Base-by-base conservation (phyloP, 64 coral and sea anemone genomes). In the Orbicella faveolata region DNA sequence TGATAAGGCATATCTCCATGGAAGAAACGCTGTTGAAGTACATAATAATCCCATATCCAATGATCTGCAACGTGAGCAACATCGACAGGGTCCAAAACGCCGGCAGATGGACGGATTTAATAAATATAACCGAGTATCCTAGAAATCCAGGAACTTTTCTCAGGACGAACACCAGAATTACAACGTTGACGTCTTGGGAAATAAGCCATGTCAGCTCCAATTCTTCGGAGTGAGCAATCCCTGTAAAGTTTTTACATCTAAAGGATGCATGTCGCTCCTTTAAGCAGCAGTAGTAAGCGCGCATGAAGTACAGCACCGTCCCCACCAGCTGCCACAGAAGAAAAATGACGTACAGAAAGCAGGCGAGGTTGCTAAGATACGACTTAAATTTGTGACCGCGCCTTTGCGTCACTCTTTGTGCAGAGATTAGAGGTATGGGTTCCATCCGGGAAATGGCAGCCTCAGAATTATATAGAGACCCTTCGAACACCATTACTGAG, bases 251-350 rank as follows among this genome's bases (percentile, higher is more conserved):
- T 36, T 19, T 30, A 52, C 89, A 91, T 30, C 74, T 61, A 21
- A 91, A 91, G 14, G 52, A 41, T 2, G 80, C 15, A 18, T 75
- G 52, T n/a, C 61, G 35, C 18, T 76, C 37, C 23, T 76, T 62
- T 34, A 82, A 62, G 63, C 89, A 91, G 73, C 89, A 91, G 52
- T 75, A 63, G 6, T 84, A 77, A 3, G 80, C 59, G 18, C 89
- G 68, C 4, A 81, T 26, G 9, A 78, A 65, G 55, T 91, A 91
- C 14, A 91, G 55, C 11, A 65, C 75, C 11, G 75, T 15, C 1
- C 52, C 61, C 34, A 66, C 36, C 7, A 84, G 4, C 41, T 63
- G 68, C 52, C 54, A 59, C 13, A 91, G 36, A 0, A 84, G 80
- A 17, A 91, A 35, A 15, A 91, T 7, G 35, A 25, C 3, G 16